Base-by-base conservation (phyloP, 2,888 invertebrate genomes). In the Crematogaster levior region DNA sequence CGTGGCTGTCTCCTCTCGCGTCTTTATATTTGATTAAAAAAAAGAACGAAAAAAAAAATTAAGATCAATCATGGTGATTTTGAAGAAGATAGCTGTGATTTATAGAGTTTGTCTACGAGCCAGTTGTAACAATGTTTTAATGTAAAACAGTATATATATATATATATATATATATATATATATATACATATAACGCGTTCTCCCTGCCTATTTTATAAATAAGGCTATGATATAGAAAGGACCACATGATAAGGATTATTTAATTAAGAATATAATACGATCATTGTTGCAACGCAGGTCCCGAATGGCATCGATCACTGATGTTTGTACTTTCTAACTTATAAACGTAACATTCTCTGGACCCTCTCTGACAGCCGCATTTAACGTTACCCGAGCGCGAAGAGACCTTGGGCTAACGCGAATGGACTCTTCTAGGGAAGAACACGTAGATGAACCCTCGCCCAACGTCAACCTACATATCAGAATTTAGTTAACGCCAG, bases 401-500 rank as follows among this genome's bases (percentile, higher is more conserved):
- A 37, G n/a, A 66, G 30, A 51, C 9, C n/a, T 75, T 24, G 24
- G 37, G 12, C 12, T 12, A 4, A 86, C 81, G 75, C 79, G 77
- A 82, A 77, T 70, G 86, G 84, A 85, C 56, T 70, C 72, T 66
- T n/a, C n/a, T 51, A 51, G 48, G 84, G 84, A 83, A 85, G 72
- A 85, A 63, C 73, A 87, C 84, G 84, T 87, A 88, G 86, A 82
- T 82, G 74, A 85, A 85, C n/a, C 86, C 86, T 83, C 82, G 81
- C 83, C 90, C 89, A 90, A 91, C 87, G 88, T 90, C 88, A 88
- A 91, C 91, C 91, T 91, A 92, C 92, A 92, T 92, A 92, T 92
- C 92, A 92, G 89, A 91, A 85, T 88, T 86, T 88, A 86, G 79
- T 83, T 87, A 87, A 81, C 84, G 56, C 56, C 82, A 61, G 60